Base-by-base conservation (phyloP, 2,888 invertebrate genomes). In the Pollenia amentaria region DNA sequence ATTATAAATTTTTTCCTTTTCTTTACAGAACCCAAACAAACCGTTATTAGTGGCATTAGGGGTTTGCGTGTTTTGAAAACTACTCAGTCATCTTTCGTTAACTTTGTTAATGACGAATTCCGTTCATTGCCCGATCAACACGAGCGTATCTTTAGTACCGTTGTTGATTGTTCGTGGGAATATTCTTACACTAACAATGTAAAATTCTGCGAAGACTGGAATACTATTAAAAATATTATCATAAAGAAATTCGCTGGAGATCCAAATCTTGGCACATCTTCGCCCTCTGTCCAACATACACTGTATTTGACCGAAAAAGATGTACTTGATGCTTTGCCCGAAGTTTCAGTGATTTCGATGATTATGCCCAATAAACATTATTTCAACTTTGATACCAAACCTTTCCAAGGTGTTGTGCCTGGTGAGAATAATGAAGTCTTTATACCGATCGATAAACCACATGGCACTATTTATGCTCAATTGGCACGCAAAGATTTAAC, bases 351-450 rank as follows among this genome's bases (percentile, higher is more conserved):
- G 91, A 95, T 97, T 72, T 95, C 95, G 89, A 96, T 97, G 95
- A 94, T 95, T 84, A 96, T 97, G 95, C 97, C 97, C 0, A 97
- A 97, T 93, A 97, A 96, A 90, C 97, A 97, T 91, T 97, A 97
- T 91, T 95, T 96, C 89, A 95, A 95, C 89, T 95, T 97, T 60
- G 97, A 97, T 91, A 95, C 96, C 90, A 95, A 95, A 9, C 96
- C 96, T 89, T 97, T 97, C 93, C 95, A 96, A 38, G 94, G 95
- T 69, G 94, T 96, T 16, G 95, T 95, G 14, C 95, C 95, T 21
- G 95, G 95, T 0, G 95, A 95, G 38, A 94, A 94, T 79, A 96
- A 96, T 67, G 96, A 96, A 89, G 96, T 97, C 53, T 96, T 96
- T 90, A 94, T 96, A 76, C 97, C 97, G 0, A 94, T 95, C n/a